Base-by-base conservation (phyloP, 2,888 invertebrate species). In the Hedya salicella region DNA sequence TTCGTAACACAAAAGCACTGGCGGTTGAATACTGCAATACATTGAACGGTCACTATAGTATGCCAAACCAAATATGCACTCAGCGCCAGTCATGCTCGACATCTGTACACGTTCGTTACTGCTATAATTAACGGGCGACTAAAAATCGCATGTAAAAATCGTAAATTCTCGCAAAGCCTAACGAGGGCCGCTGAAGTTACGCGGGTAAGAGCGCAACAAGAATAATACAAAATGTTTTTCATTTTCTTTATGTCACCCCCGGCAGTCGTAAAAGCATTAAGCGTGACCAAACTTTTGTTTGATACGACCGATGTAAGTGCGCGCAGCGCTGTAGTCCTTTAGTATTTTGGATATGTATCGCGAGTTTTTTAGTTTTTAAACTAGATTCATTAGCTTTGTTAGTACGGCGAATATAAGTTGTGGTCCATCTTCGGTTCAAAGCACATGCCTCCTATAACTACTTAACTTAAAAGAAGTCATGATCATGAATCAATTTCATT, bases 171-270 rank as follows among this genome's bases (percentile, higher is more conserved):
- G 69, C 69, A 70, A 75, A 68, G 78, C 88, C 82, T 86, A 80
- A 70, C 70, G 85, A 83, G 87, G 87, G 87, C 86, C 79, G 89
- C 82, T 81, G 81, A 89, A 90, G 87, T 89, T 89, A 82, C 86
- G 86, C 88, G 89, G 83, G 84, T 81, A 89, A 90, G 86, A 88
- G 90, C 91, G 88, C 92, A 92, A 92, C 92, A 93, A 93, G 93
- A 93, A 93, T 93, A 93, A 93, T 92, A 93, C 92, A 93, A 92
- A 95, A 95, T 95, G 95, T 95, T 95, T 95, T 96, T 96, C 96
- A 96, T 96, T 96, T 96, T 95, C 96, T 96, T 96, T 95, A 96
- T 95, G 95, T 95, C 94, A 95, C 96, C 96, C 96, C 89, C 93
- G 96, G 94, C 94, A 94, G 94, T 95, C 95, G 95, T 96, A 96